Percentiles rank a stretch among this genome's conserved stretches.
phyloP scores from a whole-genome alignment of 35 echinoderm and acorn worm species.

The Patiria miniata region DNA sequence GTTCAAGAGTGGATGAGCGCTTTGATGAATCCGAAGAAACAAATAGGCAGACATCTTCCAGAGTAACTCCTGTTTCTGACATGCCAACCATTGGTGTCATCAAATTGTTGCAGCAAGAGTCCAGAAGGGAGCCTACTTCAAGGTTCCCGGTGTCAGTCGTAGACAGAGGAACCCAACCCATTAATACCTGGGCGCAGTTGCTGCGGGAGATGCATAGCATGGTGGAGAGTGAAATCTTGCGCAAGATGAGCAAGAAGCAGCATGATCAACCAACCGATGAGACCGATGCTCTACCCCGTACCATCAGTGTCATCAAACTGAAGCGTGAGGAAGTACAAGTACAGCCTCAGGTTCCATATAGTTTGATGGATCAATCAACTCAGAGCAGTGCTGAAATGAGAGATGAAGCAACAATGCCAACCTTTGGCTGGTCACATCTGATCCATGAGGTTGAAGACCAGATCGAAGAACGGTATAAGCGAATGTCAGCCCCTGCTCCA shows the following conservation, averaged over 20 bases:
- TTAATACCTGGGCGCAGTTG: slow-evolving; percentile 23
- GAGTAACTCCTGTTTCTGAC: background rate
- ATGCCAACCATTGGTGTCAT: slow-evolving; percentile 13
- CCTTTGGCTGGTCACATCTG: slow-evolving; percentile 22
- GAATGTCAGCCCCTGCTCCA: slow-evolving; percentile 10
- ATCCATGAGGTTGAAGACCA: slow-evolving; percentile 40
- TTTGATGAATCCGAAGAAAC: background rate
- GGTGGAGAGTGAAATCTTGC: slow-evolving; percentile 16
- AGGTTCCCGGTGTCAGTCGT: background rate
- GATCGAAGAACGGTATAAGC: slow-evolving; percentile 8
- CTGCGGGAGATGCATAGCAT: slow-evolving; percentile 27
- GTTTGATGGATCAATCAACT: background rate
- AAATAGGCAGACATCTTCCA: background rate
- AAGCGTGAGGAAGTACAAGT: background rate
- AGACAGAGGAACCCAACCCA: slow-evolving; percentile 23
- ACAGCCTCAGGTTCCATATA: background rate
- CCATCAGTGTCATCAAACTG: background rate
- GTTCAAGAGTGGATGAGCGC: background rate
- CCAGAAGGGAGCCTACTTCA: slow-evolving; percentile 7
- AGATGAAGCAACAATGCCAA: slow-evolving; percentile 17
- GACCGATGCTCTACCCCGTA: background rate
- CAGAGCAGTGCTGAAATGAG: background rate
- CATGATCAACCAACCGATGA: background rate
- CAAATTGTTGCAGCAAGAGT: background rate
- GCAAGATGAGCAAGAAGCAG: background rate